Base-by-base conservation (phyloP, 2,888 invertebrate genomes). In the Lampropteryx suffumata region DNA sequence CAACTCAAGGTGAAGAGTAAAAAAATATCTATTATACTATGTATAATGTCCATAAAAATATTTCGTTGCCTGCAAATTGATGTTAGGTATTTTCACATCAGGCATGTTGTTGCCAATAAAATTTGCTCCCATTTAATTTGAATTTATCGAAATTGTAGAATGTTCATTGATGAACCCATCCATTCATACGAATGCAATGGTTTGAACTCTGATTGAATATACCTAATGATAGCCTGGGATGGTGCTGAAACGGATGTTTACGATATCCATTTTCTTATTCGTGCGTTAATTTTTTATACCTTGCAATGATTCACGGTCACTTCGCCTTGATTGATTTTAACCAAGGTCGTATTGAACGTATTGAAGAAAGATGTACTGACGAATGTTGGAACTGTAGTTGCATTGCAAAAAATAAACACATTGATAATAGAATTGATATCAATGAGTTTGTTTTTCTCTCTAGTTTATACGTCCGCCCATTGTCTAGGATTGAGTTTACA, bases 381-480 rank as follows among this genome's bases (percentile, higher is more conserved):
- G 36, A 30, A 35, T 46, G 42, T 41, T 40, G 40, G 33, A 26
- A 37, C 39, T 51, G 49, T 40, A 61, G 40, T 36, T 28, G 35
- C 34, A 48, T 45, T 40, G 40, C 32, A 57, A 62, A 55, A 59
- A 67, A 69, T 61, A 69, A 67, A 61, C 63, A 63, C 46, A 69
- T 64, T 63, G 63, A 63, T 64, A 68, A 64, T 70, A 65, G 59
- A 65, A 67, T 65, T 67, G 64, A 59, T 62, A 65, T 65, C 61
- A 63, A 67, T 67, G 64, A 62, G 62, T 57, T 65, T 64, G 65
- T 72, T 72, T 73, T 76, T 75, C 76, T 79, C 79, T 79, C 77
- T 82, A 79, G 76, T 71, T 71, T 66, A 63, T 65, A 78, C 79
- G 76, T 83, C 84, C 87, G 86, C 57, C 76, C 73, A 85, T 87